phyloP scores from a whole-genome alignment of 1,140 invertebrate species.

The Idris sp. region DNA sequence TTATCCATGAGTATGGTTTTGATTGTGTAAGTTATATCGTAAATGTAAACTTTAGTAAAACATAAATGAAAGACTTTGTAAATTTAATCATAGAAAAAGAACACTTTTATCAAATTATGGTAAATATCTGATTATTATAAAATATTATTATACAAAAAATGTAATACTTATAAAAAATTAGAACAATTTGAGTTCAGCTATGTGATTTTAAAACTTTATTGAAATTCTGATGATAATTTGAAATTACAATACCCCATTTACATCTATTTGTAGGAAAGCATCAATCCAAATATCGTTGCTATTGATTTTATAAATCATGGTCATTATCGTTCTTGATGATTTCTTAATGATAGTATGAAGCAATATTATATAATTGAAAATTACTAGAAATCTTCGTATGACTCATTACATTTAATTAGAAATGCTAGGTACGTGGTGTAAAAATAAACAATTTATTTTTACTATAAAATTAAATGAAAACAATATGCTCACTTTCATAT shows the following conservation, averaged over 20 bases:
- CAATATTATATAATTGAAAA: conserved; percentile 56
- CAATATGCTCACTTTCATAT: not conserved
- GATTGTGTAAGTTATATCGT: conserved; percentile 28
- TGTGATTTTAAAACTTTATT: conserved; percentile 11
- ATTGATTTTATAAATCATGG: conserved; percentile 47
- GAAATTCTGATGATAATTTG: no score
- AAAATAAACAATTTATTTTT: conserved; percentile 39
- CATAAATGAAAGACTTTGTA: conserved; percentile 39
- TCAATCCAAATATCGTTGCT: conserved; percentile 49
- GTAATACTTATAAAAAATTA: conserved; percentile 36
- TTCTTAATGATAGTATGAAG: conserved; percentile 22
- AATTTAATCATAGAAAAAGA: conserved; percentile 36
- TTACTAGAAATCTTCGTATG: conserved; percentile 19
- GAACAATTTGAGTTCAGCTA: conserved; percentile 3
- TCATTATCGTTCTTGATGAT: conserved; percentile 37
- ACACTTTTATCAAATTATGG: conserved; percentile 26
- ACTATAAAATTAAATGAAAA: conserved; percentile 16
- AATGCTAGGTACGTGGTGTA: conserved; percentile 7
- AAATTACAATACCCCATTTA: conserved; percentile 26
- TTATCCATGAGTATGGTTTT: conserved; percentile 19
- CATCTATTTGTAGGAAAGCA: conserved; percentile 6
- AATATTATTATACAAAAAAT: no score
- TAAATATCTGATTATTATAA: conserved; percentile 16
- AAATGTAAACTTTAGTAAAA: conserved; percentile 33
- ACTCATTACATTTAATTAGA: conserved; percentile 37